Evolutionary conservation across 2,113 vertebrate species (phyloP).

Genomic region (Poicephalus gulielmi): DNA sequence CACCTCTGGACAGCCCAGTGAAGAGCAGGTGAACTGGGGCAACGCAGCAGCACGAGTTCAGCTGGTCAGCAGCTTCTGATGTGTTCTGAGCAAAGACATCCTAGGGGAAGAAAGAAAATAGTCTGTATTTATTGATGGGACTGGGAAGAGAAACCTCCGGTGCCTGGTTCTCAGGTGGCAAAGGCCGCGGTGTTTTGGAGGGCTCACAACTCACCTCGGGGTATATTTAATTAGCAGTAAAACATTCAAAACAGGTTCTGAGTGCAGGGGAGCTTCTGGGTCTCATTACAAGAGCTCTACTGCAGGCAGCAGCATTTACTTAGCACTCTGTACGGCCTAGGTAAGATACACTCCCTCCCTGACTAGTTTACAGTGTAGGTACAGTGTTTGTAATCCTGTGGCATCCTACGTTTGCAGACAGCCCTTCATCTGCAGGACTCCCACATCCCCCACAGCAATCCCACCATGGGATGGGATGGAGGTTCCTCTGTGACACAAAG

Average conservation of each 20-base stretch:
- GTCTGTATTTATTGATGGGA: neutral
- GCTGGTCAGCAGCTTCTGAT: neutral
- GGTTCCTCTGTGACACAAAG: neutral
- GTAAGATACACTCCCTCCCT: neutral
- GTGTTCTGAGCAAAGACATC: neutral
- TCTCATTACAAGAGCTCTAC: neutral
- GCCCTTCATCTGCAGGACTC: neutral
- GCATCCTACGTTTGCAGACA: neutral
- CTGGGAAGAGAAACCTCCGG: neutral
- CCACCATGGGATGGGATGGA: fast-evolving
- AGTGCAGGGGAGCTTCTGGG: conserved; percentile 12
- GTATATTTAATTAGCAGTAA: conserved; percentile 8
- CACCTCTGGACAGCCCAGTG: neutral
- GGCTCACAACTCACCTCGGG: neutral
- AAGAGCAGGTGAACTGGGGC: neutral
- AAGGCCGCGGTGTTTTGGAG: neutral
- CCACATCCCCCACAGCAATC: neutral
- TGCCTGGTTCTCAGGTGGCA: neutral
- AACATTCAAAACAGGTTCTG: conserved; percentile 6
- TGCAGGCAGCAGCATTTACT: neutral
- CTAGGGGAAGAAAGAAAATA: neutral
- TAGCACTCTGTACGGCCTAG: fast-evolving
- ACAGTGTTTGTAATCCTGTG: neutral
- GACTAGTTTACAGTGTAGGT: neutral
- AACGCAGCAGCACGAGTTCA: neutral